Evolutionary conservation across 2,888 invertebrate genomes (phyloP).

Genomic region (Hymenopus coronatus): DNA sequence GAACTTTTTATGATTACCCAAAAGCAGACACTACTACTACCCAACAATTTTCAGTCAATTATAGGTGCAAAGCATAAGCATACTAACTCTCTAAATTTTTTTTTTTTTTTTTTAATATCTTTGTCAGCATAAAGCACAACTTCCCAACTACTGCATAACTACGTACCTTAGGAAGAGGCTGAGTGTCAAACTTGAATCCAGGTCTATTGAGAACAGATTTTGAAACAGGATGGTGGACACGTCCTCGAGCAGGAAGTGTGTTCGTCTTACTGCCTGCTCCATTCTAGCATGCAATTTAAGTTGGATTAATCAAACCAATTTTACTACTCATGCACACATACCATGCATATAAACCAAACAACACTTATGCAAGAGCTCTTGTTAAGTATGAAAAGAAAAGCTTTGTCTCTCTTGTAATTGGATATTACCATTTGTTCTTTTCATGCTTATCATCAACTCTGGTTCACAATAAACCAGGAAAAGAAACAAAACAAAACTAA

Average conservation of each 20-base stretch:
- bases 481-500: no score
- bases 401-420: no score
- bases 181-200: slow-evolving; percentile 4
- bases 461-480: no score
- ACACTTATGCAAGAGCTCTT: not conserved
- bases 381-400: not conserved
- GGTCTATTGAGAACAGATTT: slow-evolving; percentile 12
- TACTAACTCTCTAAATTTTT: not conserved
- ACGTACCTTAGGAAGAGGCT: not conserved
- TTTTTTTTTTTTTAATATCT: not conserved
- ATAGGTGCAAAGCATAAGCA: not conserved
- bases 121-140: not conserved
- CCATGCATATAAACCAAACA: not conserved
- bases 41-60: not conserved
- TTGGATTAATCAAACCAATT: not conserved
- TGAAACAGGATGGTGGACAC: not conserved
- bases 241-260: not conserved
- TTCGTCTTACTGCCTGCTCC: slow-evolving; percentile 8
- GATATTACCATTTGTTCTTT: no score
- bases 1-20: not conserved
- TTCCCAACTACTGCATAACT: not conserved
- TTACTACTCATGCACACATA: not conserved
- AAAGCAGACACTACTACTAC: not conserved
- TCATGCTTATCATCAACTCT: no score
- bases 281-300: slow-evolving; percentile 18